A percentile compares a stretch with the other conserved stretches of the same genome.
These are phyloP conservation scores for Apis florea DNA, from an alignment of 1,140 invertebrate genomes.

Conservation along the genomic window DNA sequence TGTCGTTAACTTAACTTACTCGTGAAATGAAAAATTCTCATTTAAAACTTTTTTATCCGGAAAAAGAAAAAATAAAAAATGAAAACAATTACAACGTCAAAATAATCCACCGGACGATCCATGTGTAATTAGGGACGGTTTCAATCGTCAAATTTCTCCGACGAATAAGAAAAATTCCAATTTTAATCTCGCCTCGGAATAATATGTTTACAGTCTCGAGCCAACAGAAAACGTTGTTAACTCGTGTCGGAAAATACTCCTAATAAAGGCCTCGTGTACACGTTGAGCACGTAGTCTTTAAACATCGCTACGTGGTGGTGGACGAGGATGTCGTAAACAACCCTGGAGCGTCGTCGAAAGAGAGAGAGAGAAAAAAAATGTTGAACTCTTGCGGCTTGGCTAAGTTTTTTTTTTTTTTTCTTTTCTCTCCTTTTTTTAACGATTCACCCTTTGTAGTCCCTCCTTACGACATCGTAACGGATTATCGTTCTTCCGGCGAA, in stretches of 20 bases:
- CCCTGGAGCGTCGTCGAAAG: background rate
- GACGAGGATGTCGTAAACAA: constrained; percentile 29
- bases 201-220: background rate
- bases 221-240: background rate
- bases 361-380: background rate
- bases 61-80: no score
- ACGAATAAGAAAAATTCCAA: background rate
- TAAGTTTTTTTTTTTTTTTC: background rate
- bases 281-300: constrained; percentile 6
- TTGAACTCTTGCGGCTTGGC: background rate
- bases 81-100: no score
- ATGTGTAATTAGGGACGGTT: no score
- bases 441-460: constrained; percentile 39
- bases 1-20: no score
- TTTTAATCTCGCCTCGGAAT: no score
- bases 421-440: constrained; percentile 26
- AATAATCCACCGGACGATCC: no score
- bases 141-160: no score
- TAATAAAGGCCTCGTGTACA: constrained; percentile 2
- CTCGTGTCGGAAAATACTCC: background rate
- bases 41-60: no score
- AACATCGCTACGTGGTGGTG: constrained; percentile 2
- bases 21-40: no score
- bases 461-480: constrained; percentile 32
- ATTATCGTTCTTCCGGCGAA: constrained; percentile 35